Evolutionary conservation across 2,888 invertebrate genomes (phyloP).

Genomic region (Rotaria socialis): DNA sequence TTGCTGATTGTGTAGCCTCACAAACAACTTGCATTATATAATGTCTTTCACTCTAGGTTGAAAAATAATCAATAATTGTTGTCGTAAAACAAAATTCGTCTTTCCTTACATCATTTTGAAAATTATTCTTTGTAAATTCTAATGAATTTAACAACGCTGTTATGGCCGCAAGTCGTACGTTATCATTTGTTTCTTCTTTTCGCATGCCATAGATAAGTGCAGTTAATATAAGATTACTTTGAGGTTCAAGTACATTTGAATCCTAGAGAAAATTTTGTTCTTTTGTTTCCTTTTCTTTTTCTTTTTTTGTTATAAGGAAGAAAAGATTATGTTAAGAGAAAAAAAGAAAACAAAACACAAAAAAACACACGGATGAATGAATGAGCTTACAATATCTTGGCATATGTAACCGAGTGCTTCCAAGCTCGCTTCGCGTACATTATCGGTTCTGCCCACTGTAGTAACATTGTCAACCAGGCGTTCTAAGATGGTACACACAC

Average conservation of each 20-base stretch:
- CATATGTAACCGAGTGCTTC: constrained; percentile 98
- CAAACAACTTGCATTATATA: constrained; percentile 99
- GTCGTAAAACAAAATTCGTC: no score
- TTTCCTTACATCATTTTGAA: constrained; percentile 74
- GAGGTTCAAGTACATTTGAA: constrained; percentile 80
- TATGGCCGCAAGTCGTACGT: constrained; percentile 91
- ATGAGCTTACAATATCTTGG: constrained; percentile 72
- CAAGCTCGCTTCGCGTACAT: constrained; percentile 88
- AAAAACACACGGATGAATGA: constrained; percentile 12
- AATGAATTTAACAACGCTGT: constrained; percentile 91
- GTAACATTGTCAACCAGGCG: constrained; percentile 44
- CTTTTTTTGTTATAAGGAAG: background rate
- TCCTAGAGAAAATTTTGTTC: constrained; percentile 55
- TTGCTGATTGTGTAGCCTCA: constrained; percentile 88
- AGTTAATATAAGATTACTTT: constrained; percentile 91
- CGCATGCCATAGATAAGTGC: constrained; percentile 99
- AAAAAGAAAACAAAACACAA: background rate
- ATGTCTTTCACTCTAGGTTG: constrained; percentile 72
- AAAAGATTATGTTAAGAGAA: background rate
- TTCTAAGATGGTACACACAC: background rate
- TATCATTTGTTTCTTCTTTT: constrained; percentile 79
- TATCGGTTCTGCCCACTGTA: constrained; percentile 69
- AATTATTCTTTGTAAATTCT: constrained; percentile 96
- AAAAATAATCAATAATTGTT: background rate
- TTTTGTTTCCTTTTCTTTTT: background rate